A percentile compares a stretch with the other conserved stretches of the same genome.
These are phyloP conservation scores for Eulithis testata DNA, from an alignment of 2,888 invertebrate species.

Conservation along the genomic window DNA sequence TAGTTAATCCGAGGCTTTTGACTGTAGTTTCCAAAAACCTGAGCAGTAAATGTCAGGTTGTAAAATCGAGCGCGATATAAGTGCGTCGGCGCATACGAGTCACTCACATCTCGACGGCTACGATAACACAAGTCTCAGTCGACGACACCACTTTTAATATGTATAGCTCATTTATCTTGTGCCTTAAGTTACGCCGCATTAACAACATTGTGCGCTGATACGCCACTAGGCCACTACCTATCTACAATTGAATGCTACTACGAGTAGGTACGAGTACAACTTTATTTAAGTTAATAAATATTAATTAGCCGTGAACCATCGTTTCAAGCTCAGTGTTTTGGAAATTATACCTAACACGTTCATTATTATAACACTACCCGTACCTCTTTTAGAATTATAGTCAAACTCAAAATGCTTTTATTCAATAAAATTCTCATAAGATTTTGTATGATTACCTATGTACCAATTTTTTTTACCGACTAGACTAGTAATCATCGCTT, in stretches of 20 bases:
- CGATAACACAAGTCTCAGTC: slow-evolving; percentile 77
- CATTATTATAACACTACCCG: too few species aligned
- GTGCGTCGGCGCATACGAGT: slow-evolving; percentile 64
- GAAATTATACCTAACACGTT: neutral
- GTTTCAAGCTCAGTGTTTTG: neutral
- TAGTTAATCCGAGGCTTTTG: slow-evolving; percentile 68
- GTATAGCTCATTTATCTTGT: slow-evolving; percentile 74
- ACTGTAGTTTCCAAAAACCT: slow-evolving; percentile 76
- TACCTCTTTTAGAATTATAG: too few species aligned
- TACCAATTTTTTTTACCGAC: too few species aligned
- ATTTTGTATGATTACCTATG: too few species aligned
- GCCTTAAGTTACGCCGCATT: slow-evolving; percentile 65
- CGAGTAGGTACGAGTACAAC: too few species aligned
- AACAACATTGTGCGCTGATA: slow-evolving; percentile 53
- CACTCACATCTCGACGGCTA: slow-evolving; percentile 72
- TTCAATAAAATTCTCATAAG: too few species aligned
- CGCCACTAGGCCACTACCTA: slow-evolving; percentile 31
- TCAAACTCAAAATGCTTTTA: too few species aligned
- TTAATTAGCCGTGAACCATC: slow-evolving; percentile 2
- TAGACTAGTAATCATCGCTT: too few species aligned
- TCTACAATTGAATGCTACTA: slow-evolving; percentile 31
- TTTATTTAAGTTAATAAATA: slow-evolving; percentile 8
- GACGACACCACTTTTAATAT: slow-evolving; percentile 74
- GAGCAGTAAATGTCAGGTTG: slow-evolving; percentile 74
- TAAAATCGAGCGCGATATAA: slow-evolving; percentile 72